A percentile compares a stretch with the other conserved stretches of the same genome.
Evolutionary conservation across 2,113 vertebrate species (phyloP).

Genomic region (Lynx canadensis): DNA sequence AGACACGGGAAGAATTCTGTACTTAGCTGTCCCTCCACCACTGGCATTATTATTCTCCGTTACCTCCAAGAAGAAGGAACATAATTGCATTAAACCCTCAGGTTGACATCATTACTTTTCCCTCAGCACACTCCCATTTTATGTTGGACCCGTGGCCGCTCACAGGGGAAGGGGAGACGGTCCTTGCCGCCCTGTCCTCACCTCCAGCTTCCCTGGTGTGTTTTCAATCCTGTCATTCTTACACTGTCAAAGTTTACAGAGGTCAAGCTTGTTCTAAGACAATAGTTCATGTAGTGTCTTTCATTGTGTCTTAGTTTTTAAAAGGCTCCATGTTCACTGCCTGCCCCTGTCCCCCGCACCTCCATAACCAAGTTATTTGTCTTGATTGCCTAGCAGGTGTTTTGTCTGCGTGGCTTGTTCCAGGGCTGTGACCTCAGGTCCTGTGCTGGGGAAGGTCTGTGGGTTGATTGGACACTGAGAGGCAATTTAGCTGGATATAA

Average conservation of each 20-base stretch:
- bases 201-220: no score
- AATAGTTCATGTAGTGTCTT: not conserved
- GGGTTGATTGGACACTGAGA: accelerated
- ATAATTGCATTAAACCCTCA: not conserved
- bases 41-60: accelerated
- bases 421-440: not conserved
- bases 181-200: not conserved
- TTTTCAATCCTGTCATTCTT: no score
- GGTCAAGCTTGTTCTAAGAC: not conserved
- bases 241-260: not conserved
- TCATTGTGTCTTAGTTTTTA: not conserved
- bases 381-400: not conserved
- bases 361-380: not conserved
- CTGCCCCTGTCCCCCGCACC: not conserved
- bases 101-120: not conserved
- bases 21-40: accelerated
- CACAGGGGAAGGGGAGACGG: no score
- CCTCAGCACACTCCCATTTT: accelerated
- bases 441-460: no score
- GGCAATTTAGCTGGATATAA: not conserved
- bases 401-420: not conserved
- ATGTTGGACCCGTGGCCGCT: accelerated
- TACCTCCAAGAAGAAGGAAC: not conserved
- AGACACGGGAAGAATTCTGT: not conserved
- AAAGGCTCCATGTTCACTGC: not conserved